These are phyloP conservation scores for Pinctada fucata DNA, from an alignment of 2,888 invertebrate species.

Conservation along the genomic window DNA sequence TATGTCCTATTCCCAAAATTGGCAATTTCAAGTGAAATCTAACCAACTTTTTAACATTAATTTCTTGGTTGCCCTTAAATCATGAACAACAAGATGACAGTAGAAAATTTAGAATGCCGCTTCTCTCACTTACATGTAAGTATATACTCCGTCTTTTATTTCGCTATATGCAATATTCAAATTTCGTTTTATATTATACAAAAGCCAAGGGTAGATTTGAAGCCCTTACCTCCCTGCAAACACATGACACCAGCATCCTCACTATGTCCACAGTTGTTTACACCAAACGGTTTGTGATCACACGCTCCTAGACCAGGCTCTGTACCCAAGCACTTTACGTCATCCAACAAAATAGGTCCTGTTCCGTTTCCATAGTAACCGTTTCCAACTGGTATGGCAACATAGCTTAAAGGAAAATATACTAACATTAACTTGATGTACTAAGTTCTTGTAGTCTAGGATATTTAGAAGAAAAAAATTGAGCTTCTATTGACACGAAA, in stretches of 20 bases:
- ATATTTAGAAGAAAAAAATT: background rate
- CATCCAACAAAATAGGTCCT: slow-evolving; percentile 60
- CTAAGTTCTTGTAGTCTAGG: no score
- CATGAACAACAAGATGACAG: no score
- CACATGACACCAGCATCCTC: slow-evolving; percentile 64
- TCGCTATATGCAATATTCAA: no score
- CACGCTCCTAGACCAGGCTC: slow-evolving; percentile 60
- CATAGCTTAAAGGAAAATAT: slow-evolving; percentile 37
- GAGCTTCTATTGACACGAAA: background rate
- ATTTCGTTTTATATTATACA: no score
- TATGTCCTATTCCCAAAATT: no score
- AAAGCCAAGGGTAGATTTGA: no score
- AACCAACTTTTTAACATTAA: no score
- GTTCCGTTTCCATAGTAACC: slow-evolving; percentile 57
- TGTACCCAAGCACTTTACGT: slow-evolving; percentile 58
- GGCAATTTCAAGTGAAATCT: no score
- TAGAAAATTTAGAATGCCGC: no score
- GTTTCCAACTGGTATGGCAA: slow-evolving; percentile 52
- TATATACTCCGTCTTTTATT: no score
- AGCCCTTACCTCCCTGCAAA: slow-evolving; percentile 37
- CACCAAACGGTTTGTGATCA: slow-evolving; percentile 55
- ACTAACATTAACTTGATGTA: background rate
- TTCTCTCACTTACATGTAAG: no score
- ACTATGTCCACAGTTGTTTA: slow-evolving; percentile 54
- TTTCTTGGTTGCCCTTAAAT: no score